Evolutionary conservation across 1,140 invertebrate genomes (phyloP).

Genomic region (Polypedilum pembai): DNA sequence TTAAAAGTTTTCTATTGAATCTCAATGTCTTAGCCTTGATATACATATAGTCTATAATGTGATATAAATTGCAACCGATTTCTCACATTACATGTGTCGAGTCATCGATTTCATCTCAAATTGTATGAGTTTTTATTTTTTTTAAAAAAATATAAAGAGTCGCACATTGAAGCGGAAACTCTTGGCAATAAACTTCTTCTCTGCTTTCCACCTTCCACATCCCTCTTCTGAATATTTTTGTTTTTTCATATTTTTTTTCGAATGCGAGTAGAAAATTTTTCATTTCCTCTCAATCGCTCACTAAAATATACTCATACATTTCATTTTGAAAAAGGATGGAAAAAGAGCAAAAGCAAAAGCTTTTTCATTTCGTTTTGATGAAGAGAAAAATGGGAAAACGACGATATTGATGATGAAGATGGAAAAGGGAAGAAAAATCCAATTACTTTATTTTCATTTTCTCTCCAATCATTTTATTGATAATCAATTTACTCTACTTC

Average conservation of each 20-base stretch:
- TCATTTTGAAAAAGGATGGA: background rate
- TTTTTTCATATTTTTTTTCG: background rate
- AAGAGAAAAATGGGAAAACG: background rate
- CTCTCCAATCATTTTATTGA: conserved; percentile 19
- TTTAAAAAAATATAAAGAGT: too few species aligned
- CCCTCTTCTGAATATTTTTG: background rate
- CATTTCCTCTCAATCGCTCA: conserved; percentile 9
- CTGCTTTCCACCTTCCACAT: background rate
- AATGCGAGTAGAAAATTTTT: conserved; percentile 10
- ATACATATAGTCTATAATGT: background rate
- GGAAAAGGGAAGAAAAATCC: conserved; percentile 14
- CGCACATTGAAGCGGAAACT: background rate
- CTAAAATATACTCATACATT: background rate
- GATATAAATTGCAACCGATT: background rate
- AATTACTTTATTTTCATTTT: conserved; percentile 21
- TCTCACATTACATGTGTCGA: conserved; percentile 16
- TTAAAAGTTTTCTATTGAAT: background rate
- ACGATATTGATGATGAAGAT: background rate
- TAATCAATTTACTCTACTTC: conserved; percentile 12
- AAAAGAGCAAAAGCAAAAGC: background rate
- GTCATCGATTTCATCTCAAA: background rate
- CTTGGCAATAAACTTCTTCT: background rate
- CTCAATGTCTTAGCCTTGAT: background rate
- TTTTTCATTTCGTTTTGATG: background rate
- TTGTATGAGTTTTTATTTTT: too few species aligned